phyloP scores from a whole-genome alignment of 1,140 invertebrate species.

The Eriocheir sinensis region DNA sequence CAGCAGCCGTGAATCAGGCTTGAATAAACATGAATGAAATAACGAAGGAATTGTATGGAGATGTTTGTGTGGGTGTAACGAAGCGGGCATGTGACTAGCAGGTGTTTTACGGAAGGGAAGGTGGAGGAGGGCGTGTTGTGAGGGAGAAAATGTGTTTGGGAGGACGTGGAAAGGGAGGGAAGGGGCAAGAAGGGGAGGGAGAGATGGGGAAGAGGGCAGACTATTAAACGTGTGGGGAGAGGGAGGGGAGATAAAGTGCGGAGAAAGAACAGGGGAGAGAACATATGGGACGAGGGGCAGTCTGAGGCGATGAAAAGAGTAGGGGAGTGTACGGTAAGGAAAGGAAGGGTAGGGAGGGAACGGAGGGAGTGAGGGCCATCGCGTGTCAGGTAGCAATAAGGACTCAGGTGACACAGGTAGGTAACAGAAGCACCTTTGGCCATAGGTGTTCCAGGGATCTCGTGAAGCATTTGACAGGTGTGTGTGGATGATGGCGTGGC shows the following conservation, averaged over 20 bases:
- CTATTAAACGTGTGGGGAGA: not conserved
- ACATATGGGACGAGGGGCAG: not conserved
- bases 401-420: not conserved
- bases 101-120: not conserved
- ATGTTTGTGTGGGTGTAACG: not conserved
- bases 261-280: not conserved
- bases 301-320: not conserved
- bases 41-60: not conserved
- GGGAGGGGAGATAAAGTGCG: not conserved
- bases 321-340: not conserved
- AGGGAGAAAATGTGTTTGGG: not conserved
- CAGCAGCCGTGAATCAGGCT: not conserved
- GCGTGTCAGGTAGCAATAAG: not conserved
- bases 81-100: not conserved
- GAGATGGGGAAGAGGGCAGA: not conserved
- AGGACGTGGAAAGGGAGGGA: not conserved
- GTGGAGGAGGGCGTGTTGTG: not conserved
- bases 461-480: not conserved
- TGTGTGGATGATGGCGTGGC: too few species aligned
- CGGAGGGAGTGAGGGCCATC: not conserved
- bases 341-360: not conserved
- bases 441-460: not conserved
- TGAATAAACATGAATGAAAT: not conserved
- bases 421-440: not conserved
- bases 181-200: not conserved